phyloP scores from a whole-genome alignment of 2,888 invertebrate species.

The Leucania comma region DNA sequence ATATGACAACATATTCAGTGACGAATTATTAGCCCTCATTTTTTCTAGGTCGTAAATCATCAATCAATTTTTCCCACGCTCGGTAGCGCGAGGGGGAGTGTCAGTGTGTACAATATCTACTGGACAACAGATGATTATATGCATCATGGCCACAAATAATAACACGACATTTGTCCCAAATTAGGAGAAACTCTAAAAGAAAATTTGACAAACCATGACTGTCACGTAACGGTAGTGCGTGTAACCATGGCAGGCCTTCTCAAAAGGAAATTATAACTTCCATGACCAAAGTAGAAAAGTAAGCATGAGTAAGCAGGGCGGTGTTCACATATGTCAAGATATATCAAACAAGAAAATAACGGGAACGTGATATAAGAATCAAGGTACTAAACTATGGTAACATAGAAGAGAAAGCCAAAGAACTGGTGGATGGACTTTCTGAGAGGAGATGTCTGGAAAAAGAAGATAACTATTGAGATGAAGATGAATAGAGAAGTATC shows the following conservation, averaged over 20 bases:
- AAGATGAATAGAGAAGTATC: neutral
- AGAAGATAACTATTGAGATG: neutral
- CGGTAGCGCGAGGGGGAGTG: no score
- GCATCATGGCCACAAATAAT: slow-evolving; percentile 11
- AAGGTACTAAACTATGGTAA: neutral
- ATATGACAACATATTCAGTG: neutral
- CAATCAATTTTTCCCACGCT: no score
- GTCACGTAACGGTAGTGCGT: slow-evolving; percentile 6
- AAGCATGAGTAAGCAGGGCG: neutral
- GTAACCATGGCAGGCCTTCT: neutral
- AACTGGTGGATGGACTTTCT: neutral
- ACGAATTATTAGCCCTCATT: no score
- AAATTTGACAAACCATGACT: slow-evolving; percentile 15
- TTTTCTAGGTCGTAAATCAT: no score
- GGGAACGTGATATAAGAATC: neutral
- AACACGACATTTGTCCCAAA: neutral
- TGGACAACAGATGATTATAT: neutral
- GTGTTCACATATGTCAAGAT: neutral
- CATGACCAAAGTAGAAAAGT: slow-evolving; percentile 5
- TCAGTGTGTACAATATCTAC: neutral
- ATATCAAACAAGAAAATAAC: slow-evolving; percentile 8
- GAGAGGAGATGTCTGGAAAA: neutral
- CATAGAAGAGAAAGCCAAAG: neutral
- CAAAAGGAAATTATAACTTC: slow-evolving; percentile 21
- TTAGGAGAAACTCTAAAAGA: slow-evolving; percentile 35